phyloP scores from a whole-genome alignment of 2,888 invertebrate genomes.

The Amaurobius ferox region DNA sequence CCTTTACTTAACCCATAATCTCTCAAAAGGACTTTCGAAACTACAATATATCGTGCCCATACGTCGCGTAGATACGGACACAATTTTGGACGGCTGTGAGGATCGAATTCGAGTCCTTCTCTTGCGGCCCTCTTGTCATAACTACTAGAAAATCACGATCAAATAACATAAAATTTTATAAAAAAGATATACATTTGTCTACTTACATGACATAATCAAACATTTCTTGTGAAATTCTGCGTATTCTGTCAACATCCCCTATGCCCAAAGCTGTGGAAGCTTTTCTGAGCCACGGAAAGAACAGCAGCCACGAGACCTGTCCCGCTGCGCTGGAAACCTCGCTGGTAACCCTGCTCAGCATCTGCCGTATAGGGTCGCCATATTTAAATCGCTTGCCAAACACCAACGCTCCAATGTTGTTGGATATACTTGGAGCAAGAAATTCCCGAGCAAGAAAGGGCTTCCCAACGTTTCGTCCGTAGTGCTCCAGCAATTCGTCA shows the following conservation, averaged over 20 bases:
- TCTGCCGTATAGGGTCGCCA: slow-evolving; percentile 60
- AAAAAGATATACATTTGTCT: no score
- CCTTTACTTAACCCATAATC: no score
- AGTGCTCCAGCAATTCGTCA: slow-evolving; percentile 21
- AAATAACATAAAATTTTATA: no score
- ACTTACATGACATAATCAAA: no score
- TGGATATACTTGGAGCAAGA: slow-evolving; percentile 72
- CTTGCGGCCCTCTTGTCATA: no score
- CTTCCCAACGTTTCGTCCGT: not conserved
- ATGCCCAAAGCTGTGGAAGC: not conserved
- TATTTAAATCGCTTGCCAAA: slow-evolving; percentile 73
- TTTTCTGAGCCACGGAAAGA: slow-evolving; percentile 31
- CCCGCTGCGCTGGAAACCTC: slow-evolving; percentile 15
- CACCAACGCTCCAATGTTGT: slow-evolving; percentile 72
- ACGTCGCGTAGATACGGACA: no score
- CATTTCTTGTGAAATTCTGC: no score
- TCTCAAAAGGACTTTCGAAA: no score
- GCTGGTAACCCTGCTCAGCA: slow-evolving; percentile 16
- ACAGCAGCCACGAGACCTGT: slow-evolving; percentile 25
- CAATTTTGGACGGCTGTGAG: no score
- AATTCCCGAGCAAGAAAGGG: slow-evolving; percentile 4
- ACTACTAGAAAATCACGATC: no score
- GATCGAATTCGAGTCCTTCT: no score
- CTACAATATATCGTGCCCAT: no score
- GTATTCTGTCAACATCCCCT: not conserved